Base-by-base conservation (phyloP, 2,888 invertebrate species). In the Drosophila birchii region DNA sequence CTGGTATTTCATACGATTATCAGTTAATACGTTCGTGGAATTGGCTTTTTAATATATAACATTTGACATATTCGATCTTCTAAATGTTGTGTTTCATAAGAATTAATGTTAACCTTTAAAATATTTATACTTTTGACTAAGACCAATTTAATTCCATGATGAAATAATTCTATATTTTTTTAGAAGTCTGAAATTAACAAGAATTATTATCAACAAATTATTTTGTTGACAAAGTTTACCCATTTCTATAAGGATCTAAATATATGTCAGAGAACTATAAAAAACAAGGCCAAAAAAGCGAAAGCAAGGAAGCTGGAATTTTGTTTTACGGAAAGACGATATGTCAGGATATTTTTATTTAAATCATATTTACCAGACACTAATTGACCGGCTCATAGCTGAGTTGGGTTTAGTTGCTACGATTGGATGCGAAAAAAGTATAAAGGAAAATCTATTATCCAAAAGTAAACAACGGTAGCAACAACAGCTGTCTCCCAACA, bases 381-480 rank as follows among this genome's bases (percentile, higher is more conserved):
- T 26, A 26, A 8, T 26, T 45, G 26, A 26, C 5, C 26, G 26
- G 26, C 44, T 26, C 45, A 45, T 45, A 4, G 5, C 9, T 14
- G 12, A 12, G 5, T 5, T 26, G 45, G 45, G 26, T 5, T 16
- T 45, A 16, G 5, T 45, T 45, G 8, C 5, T 26, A 16, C 16
- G 45, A 26, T 26, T 45, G 45, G 3, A 16, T 26, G 16, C 6
- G 9, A 14, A 26, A 45, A 45, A n/a, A n/a, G n/a, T n/a, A n/a
- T n/a, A n/a, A n/a, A 43, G 34, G 7, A 45, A 53, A 68, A 82
- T 56, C 43, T 23, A 71, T 75, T 71, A 70, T 63, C 69, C 59
- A 38, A 36, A 75, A 74, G 73, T 83, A 88, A 88, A 84, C 84
- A 84, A 72, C 55, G 47, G 76, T 68, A 39, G 55, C 47, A 63